Conservation (phyloP, 2,888 invertebrate genomes). For the Electrophaes corylata region DNA sequence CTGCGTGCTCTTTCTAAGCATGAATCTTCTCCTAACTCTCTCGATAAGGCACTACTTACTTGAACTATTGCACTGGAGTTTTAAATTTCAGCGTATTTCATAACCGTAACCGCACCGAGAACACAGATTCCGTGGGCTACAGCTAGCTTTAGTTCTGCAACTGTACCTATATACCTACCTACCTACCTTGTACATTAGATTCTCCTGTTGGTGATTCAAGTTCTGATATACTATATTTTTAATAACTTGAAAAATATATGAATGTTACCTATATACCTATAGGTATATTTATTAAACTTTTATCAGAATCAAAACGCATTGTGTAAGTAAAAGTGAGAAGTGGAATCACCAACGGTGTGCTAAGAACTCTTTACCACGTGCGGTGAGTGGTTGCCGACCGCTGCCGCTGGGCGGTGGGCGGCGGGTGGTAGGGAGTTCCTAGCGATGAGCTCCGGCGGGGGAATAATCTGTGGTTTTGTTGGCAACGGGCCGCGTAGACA, state of each 20-base stretch:
- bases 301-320: not conserved
- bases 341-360: conserved; percentile 27
- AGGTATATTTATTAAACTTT: not conserved
- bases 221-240: conserved; percentile 18
- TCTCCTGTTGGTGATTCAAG: conserved; percentile 34
- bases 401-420: too few relatives aligned
- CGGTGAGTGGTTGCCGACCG: not conserved
- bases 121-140: conserved; percentile 52
- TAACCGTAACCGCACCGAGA: conserved; percentile 72
- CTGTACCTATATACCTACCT: conserved; percentile 40
- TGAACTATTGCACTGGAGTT: conserved; percentile 55
- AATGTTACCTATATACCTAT: not conserved
- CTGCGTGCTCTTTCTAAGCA: conserved; percentile 53
- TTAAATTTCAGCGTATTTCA: conserved; percentile 78
- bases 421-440: conserved; percentile 25
- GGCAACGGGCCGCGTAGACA: conserved; percentile 92
- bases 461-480: conserved; percentile 67
- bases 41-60: conserved; percentile 43
- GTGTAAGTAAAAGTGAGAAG: conserved; percentile 4
- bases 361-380: conserved; percentile 23
- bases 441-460: conserved; percentile 44
- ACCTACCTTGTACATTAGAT: conserved; percentile 55
- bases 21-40: conserved; percentile 52
- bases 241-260: not conserved
- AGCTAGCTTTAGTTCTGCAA: conserved; percentile 67